Evolutionary conservation across 2,113 vertebrate species (phyloP), one percentile per base, ranked within the genome.

Genomic region (Grantiella picta): DNA sequence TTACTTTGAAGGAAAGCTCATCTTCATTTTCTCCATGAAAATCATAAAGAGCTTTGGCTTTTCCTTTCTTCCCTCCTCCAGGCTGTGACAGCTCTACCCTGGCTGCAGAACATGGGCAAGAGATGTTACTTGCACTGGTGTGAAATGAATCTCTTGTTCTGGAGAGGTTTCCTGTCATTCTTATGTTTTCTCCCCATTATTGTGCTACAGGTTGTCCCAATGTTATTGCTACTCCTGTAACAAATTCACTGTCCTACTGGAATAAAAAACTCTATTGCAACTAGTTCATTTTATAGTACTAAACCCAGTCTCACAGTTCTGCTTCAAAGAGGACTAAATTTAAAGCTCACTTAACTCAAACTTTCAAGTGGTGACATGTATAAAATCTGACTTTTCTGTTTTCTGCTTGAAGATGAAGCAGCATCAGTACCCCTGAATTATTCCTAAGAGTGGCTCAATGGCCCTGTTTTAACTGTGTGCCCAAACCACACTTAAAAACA

Each of bases 1-100:
- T 98, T 95, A 99, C 99, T 98, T 97, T 98, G 80, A 99, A 97
- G n/a, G 99, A 98, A 82, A 99, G 99, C 90, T 99, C 99, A 92
- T 99, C 99, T 29, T 98, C 98, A 77, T 98, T 98, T 81, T 98
- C 97, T 44, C 99, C 98, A 8, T 96, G 90, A 94, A 98, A 99
- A 94, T 98, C 97, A 84, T 98, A 99, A 64, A 99, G 92, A 63
- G 99, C 99, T 95, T 97, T 98, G 90, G 97, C 99, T 97, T 96
- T 98, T 83, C 59, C 82, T 44, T 94, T 97, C 68, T 93, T 98
- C 25, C 56, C 71, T 65, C 84, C 75, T 79, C 53, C 47, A 49
- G 89, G 49, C 50, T 96, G 94, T 66, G 68, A 22, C 53, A 65
- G 50, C 60, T 97, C 97, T 69, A 36, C 44, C 35, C 95, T 97